These are phyloP conservation scores for Paradoxurus hermaphroditus DNA, from an alignment of 2,113 vertebrate genomes.

Conservation along the genomic window DNA sequence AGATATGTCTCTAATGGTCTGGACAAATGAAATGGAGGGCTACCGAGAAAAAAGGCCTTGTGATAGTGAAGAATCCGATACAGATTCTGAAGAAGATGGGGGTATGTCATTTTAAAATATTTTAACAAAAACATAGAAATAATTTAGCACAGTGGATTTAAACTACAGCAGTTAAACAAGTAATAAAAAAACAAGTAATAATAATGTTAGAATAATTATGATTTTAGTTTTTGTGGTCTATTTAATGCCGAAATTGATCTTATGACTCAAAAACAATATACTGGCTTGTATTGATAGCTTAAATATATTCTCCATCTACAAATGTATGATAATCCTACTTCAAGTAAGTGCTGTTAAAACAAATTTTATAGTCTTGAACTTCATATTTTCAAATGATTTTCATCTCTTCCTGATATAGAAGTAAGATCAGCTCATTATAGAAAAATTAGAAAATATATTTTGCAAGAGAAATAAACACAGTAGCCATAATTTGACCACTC, in stretches of 20 bases:
- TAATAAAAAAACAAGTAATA: neutral
- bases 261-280: neutral
- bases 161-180: neutral
- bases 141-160: neutral
- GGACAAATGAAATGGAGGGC: constrained; percentile 93
- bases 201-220: neutral
- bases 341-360: constrained; percentile 4
- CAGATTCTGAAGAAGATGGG: constrained; percentile 97
- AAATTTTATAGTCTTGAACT: neutral
- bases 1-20: constrained; percentile 97
- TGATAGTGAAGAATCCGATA: constrained; percentile 97
- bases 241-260: neutral
- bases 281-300: neutral
- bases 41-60: constrained; percentile 89
- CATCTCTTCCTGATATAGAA: neutral
- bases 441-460: constrained; percentile 44
- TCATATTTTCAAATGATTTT: constrained; percentile 37
- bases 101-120: constrained; percentile 81
- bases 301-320: neutral
- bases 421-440: neutral
- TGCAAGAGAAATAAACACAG: neutral
- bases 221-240: neutral
- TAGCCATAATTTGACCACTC: neutral
- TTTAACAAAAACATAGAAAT: neutral
- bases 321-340: neutral